Base-by-base conservation (phyloP, 2,113 vertebrate genomes). In the Delphinapterus leucas region DNA sequence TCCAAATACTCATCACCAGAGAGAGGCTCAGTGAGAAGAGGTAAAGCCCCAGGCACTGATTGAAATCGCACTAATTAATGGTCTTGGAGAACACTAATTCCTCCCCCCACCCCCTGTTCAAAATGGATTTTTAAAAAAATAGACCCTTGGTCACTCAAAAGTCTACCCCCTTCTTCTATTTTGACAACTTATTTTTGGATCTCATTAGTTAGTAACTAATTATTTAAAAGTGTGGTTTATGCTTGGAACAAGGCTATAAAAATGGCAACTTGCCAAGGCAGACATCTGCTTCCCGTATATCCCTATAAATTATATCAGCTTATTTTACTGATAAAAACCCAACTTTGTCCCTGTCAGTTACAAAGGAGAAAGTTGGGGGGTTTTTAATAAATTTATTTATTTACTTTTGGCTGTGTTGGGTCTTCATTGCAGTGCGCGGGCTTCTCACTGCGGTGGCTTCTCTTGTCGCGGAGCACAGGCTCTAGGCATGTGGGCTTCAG, bases 11-110 rank as follows among this genome's bases (percentile, higher is more conserved):
- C 95, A 95, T 9, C 98, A 97, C 88, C 77, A 97, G 36, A 97
- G 91, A 84, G 63, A 61, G 90, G 92, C 95, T 98, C 96, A 0
- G 44, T 53, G 97, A 97, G 89, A 88, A 96, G 89, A 97, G 96
- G 91, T 88, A 94, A 77, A 92, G 96, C 96, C 95, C 94, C 96
- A 97, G 97, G 97, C 97, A 58, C 90, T 90, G 97, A 97, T 96
- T 96, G 88, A 98, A 98, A 97, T 94, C 86, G 53, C 98, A 98
- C 95, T 98, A 98, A 98, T 96, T 92, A 93, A 94, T 70, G 81
- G 44, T 85, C 10, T 86, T 84, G 11, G 33, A 88, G 95, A 97
- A 91, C n/a, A 96, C 1, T 90, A 90, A 90, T 81, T 96, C 83
- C 86, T 61, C 3, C 63, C 23, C 79, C 71, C 79, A 20, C 15